These are phyloP conservation scores for Diorhabda elongata DNA, from an alignment of 1,140 invertebrate genomes.

Conservation along the genomic window DNA sequence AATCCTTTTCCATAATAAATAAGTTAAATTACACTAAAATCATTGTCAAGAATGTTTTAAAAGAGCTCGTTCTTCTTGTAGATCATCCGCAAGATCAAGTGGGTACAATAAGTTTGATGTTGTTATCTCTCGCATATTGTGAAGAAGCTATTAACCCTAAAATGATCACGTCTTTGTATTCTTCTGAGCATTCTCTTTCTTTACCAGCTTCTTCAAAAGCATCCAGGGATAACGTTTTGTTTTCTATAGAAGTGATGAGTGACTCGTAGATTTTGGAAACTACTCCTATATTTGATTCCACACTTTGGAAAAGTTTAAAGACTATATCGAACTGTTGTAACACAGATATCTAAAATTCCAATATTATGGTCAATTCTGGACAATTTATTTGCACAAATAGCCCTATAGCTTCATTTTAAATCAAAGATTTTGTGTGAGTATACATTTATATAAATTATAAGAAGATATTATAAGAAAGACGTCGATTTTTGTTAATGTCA, in stretches of 20 bases:
- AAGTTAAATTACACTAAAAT: no score
- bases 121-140: no score
- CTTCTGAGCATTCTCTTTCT: not conserved
- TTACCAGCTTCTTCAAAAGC: slow-evolving; percentile 8
- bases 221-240: not conserved
- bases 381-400: slow-evolving; percentile 4
- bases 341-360: slow-evolving; percentile 3
- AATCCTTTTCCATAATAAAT: no score
- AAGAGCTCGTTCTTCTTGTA: no score
- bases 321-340: slow-evolving; percentile 6
- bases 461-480: no score
- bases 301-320: slow-evolving; percentile 4
- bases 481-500: no score
- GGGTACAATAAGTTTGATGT: no score
- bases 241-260: not conserved
- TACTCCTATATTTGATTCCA: not conserved
- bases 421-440: slow-evolving; percentile 4
- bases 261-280: slow-evolving; percentile 5
- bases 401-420: not conserved
- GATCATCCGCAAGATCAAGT: no score
- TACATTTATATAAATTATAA: not conserved
- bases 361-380: slow-evolving; percentile 2
- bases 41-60: no score
- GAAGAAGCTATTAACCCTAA: no score
- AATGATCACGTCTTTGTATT: not conserved